Evolutionary conservation across 2,113 vertebrate species (phyloP).

Genomic region (Platysteira castanea): DNA sequence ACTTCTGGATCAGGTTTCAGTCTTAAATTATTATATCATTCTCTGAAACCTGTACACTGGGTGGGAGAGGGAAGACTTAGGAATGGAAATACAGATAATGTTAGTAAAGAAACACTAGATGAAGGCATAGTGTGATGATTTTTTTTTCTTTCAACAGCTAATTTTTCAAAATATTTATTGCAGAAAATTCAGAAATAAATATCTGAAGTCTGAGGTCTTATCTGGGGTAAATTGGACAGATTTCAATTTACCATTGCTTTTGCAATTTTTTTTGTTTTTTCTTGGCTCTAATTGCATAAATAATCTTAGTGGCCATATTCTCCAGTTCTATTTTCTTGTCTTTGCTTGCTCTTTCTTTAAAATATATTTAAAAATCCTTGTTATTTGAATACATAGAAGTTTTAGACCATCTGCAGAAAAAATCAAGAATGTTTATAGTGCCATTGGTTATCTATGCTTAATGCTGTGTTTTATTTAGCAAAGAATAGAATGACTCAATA

Average conservation of each 20-base stretch:
- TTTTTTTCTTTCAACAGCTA: not conserved
- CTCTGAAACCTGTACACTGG: not conserved
- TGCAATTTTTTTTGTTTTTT: not conserved
- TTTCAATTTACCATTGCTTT: not conserved
- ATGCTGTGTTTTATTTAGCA: not conserved
- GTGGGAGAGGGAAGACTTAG: not conserved
- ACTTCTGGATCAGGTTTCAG: not conserved
- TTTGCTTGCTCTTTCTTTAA: not conserved
- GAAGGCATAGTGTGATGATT: not conserved
- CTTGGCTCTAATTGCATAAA: not conserved
- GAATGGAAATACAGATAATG: not conserved
- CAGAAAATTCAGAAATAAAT: not conserved
- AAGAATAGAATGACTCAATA: not conserved
- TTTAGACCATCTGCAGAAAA: not conserved
- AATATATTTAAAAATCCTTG: not conserved
- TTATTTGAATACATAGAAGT: not conserved
- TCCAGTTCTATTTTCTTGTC: not conserved
- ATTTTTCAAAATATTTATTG: not conserved
- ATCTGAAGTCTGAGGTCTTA: not conserved
- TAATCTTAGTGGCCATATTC: not conserved
- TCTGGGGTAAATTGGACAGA: not conserved
- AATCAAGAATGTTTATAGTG: not conserved
- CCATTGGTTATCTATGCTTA: not conserved
- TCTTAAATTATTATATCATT: not conserved
- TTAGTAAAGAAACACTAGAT: not conserved